Evolutionary conservation across 2,113 vertebrate species (phyloP).

Genomic region (Oreochromis spilurus): DNA sequence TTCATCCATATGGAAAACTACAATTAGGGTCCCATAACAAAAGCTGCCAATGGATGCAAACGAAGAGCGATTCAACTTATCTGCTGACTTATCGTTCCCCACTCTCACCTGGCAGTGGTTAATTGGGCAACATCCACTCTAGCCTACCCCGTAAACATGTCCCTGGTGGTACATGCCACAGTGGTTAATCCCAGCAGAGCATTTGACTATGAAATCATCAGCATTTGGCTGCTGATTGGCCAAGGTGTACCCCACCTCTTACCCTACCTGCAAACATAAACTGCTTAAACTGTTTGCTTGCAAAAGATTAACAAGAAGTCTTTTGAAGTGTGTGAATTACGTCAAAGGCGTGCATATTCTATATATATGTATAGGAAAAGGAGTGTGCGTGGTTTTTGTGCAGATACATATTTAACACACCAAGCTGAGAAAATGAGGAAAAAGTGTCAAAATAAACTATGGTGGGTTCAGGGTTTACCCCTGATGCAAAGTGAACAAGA

Average conservation of each 20-base stretch:
- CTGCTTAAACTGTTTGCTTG: not conserved
- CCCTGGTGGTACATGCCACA: not conserved
- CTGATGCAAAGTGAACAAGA: not conserved
- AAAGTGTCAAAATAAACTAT: not conserved
- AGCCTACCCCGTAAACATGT: not conserved
- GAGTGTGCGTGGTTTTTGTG: not conserved
- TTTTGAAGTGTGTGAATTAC: not conserved
- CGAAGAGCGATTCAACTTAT: not conserved
- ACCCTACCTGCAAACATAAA: not conserved
- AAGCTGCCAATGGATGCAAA: not conserved
- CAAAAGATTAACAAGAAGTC: not conserved
- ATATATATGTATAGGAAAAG: not conserved
- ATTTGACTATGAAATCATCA: accelerated
- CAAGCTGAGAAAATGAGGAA: not conserved
- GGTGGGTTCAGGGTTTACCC: not conserved
- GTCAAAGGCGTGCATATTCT: not conserved
- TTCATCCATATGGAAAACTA: not conserved
- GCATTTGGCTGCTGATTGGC: not conserved
- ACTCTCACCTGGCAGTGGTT: not conserved
- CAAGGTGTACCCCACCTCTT: not conserved
- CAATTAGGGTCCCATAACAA: not conserved
- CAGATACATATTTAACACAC: not conserved
- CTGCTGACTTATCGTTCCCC: not conserved
- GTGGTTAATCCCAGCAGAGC: not conserved
- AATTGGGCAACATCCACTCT: not conserved